These are phyloP conservation scores for Drosophila longiperda DNA, from an alignment of 2,888 invertebrate species.

Conservation along the genomic window DNA sequence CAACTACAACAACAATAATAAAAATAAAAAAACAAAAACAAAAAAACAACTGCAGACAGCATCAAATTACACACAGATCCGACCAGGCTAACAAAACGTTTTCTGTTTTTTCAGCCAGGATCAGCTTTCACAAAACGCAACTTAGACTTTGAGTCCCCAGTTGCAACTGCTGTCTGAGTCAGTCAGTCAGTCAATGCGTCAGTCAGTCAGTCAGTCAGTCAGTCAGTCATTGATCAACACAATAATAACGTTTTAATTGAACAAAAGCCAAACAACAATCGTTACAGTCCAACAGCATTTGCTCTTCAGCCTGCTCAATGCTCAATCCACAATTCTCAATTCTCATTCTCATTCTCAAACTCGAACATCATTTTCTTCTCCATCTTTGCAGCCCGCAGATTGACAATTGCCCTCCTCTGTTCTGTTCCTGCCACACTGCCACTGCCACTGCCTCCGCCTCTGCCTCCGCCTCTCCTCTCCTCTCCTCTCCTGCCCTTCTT, in stretches of 20 bases:
- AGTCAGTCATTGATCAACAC: constrained; percentile 58
- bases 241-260: constrained; percentile 82
- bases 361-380: constrained; percentile 5
- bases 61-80: constrained; percentile 72
- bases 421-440: not conserved
- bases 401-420: constrained; percentile 40
- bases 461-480: not conserved
- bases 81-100: constrained; percentile 70
- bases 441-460: not conserved
- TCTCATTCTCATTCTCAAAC: constrained; percentile 5
- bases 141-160: constrained; percentile 78
- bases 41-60: constrained; percentile 35
- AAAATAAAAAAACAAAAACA: constrained; percentile 17
- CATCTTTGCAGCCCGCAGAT: constrained; percentile 15
- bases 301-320: constrained; percentile 18
- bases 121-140: constrained; percentile 78
- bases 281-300: constrained; percentile 69
- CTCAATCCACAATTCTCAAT: constrained; percentile 4
- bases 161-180: constrained; percentile 31
- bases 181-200: constrained; percentile 40
- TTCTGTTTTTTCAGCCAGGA: constrained; percentile 59
- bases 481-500: not conserved
- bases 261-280: constrained; percentile 62
- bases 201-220: constrained; percentile 29
- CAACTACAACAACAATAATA: constrained; percentile 17